Conservation (phyloP, 2,113 vertebrate species). For the Pandion haliaetus region DNA sequence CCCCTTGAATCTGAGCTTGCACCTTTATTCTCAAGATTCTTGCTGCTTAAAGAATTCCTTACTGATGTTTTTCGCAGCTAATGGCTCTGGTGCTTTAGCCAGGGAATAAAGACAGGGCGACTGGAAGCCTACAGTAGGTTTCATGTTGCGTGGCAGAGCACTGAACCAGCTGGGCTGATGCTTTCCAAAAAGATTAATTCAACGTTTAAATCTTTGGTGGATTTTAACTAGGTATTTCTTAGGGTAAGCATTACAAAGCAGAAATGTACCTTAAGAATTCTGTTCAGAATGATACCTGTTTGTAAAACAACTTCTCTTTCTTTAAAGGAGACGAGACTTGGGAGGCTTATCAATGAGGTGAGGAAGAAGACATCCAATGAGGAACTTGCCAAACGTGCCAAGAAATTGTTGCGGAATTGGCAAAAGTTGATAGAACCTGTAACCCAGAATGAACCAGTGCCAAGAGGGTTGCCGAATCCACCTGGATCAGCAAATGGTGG, state of each 20-base stretch:
- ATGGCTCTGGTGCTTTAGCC: neutral
- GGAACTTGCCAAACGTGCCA: constrained; percentile 91
- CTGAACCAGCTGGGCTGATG: neutral
- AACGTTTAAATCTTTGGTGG: too few relatives aligned
- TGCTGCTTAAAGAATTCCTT: neutral
- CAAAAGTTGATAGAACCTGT: constrained; percentile 89
- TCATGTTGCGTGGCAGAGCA: neutral
- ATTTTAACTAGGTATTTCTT: neutral
- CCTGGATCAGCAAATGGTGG: constrained; percentile 86
- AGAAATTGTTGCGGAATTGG: constrained; percentile 91
- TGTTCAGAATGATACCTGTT: neutral
- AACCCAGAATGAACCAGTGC: constrained; percentile 73
- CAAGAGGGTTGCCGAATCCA: constrained; percentile 74
- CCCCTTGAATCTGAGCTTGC: neutral
- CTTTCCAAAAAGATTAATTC: neutral
- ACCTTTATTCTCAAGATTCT: neutral
- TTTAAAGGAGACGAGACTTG: constrained; percentile 89
- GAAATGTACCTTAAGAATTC: neutral
- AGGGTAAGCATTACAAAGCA: neutral
- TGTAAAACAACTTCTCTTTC: neutral
- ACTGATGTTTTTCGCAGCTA: neutral
- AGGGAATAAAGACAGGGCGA: neutral
- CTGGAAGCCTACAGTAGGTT: neutral
- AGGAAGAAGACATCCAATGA: constrained; percentile 93
- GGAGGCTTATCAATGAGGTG: constrained; percentile 94